A percentile compares a stretch with the other conserved stretches of the same genome.
phyloP scores from a whole-genome alignment of 2,797 vertebrate species.

The Pempheris klunzingeri region DNA sequence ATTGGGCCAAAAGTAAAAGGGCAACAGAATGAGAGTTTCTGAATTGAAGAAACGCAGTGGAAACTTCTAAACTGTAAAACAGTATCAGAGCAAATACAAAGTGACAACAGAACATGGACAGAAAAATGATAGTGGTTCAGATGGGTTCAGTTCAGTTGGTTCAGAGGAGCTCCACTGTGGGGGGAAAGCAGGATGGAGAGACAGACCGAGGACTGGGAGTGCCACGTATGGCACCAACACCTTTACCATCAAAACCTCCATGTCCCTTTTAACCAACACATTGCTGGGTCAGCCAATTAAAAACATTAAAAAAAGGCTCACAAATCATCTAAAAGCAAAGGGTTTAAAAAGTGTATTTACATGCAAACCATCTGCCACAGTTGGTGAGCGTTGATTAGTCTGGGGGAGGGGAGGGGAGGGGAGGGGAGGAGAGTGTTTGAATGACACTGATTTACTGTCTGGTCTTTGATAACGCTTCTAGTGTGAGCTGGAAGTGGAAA shows the following conservation, averaged over 20 bases:
- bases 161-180: neutral
- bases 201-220: neutral
- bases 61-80: neutral
- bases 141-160: neutral
- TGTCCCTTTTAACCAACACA: slow-evolving; percentile 8
- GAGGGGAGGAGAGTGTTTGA: neutral
- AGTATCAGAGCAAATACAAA: slow-evolving; percentile 11
- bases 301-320: slow-evolving; percentile 36
- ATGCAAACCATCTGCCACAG: slow-evolving; percentile 39
- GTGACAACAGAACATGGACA: neutral
- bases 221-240: neutral
- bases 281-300: slow-evolving; percentile 39
- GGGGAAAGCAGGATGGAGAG: neutral
- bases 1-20: neutral
- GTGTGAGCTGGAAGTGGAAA: too few species aligned
- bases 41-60: neutral
- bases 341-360: slow-evolving; percentile 74
- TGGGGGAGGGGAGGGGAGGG: neutral
- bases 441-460: neutral
- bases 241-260: slow-evolving; percentile 1
- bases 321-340: slow-evolving; percentile 56
- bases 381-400: neutral
- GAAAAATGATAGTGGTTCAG: slow-evolving; percentile 21
- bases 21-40: neutral
- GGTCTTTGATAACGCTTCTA: neutral